Evolutionary conservation across 64 coral and sea anemone species (phyloP), one percentile per base, ranked within the genome.

Genomic region (Montipora efflorescens): DNA sequence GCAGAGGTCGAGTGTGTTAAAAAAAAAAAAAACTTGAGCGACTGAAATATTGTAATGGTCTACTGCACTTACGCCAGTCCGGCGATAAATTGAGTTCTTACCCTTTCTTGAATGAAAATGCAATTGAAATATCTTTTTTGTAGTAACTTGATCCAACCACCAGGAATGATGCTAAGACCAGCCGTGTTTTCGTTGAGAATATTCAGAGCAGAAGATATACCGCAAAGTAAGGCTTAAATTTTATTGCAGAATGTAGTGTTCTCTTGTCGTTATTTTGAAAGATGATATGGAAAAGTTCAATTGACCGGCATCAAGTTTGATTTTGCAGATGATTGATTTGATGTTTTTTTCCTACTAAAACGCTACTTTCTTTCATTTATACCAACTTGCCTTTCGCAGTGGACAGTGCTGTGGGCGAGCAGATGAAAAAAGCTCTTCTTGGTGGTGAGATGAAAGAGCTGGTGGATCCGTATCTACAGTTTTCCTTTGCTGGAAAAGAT

Each of bases 61-160:
- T 36, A 36, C 36, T 36, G 36, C 36, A 2, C 36, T 36, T 36
- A 2, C 36, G 36, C 36, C 36, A 36, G 36, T 36, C 36, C 36
- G 36, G 36, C 36, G 36, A 36, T 36, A 2, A 36, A 36, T 36
- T 36, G 36, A 36, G 36, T 36, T 36, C 36, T 36, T 36, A 36
- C 36, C 36, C 36, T 36, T 68, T 81, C 1, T 16, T 80, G 7
- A 47, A 47, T 22, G n/a, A 47, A 47, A 9, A 28, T 50, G 5
- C 21, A 6, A 18, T 15, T 22, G 36, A 36, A 36, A 36, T 79
- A 57, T 8, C 66, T 64, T 64, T 64, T 64, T 47, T 7, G 16
- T 51, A 99, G 98, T 47, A 99, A 99, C 79, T 73, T 99, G 67
- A 92, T 99, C 25, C 98, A 96, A 18, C 98, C 98, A 18, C 93